These are phyloP conservation scores for Tympanuchus pallidicinctus DNA, from an alignment of 2,113 vertebrate species.

Conservation along the genomic window DNA sequence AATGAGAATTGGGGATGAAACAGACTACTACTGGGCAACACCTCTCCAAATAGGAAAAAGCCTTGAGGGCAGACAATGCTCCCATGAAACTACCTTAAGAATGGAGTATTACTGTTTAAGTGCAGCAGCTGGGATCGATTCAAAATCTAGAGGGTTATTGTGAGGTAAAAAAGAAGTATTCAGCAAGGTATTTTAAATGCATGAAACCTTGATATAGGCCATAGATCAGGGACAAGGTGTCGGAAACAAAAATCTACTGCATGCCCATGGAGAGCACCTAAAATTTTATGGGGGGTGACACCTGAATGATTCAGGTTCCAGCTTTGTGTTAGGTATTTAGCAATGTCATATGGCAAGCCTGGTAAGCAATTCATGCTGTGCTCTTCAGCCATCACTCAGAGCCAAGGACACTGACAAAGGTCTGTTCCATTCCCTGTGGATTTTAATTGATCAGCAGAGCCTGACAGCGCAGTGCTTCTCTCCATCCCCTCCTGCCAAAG, in stretches of 20 bases:
- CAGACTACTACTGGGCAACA: not conserved
- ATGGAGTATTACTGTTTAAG: not conserved
- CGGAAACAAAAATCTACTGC: not conserved
- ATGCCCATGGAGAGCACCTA: not conserved
- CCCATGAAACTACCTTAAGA: not conserved
- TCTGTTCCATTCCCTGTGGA: not conserved
- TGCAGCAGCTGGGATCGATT: not conserved
- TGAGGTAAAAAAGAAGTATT: not conserved
- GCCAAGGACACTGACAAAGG: not conserved
- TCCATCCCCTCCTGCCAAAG: not conserved
- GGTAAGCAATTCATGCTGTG: fast-evolving
- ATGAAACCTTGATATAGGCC: not conserved
- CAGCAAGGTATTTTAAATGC: not conserved
- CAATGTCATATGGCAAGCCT: not conserved
- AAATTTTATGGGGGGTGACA: not conserved
- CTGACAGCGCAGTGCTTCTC: not conserved
- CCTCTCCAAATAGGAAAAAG: not conserved
- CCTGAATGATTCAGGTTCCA: not conserved
- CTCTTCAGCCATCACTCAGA: not conserved
- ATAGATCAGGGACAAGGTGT: not conserved
- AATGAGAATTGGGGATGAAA: not conserved
- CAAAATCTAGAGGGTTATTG: not conserved
- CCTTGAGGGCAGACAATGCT: not conserved
- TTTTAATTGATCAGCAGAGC: not conserved
- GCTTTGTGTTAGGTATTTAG: not conserved